Conservation (phyloP, 2,888 invertebrate genomes). For the Norana najaformis region DNA sequence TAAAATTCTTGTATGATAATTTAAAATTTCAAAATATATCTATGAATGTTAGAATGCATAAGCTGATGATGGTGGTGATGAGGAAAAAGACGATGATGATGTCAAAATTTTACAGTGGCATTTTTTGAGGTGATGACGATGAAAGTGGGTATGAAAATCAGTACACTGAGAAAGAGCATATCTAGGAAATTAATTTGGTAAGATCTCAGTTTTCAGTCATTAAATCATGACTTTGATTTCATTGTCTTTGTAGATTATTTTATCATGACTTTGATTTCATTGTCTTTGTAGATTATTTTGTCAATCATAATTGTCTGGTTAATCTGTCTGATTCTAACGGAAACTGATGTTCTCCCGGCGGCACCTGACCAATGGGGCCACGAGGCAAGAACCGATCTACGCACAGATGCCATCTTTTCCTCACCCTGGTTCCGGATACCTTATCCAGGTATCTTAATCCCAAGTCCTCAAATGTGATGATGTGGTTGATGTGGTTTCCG, state of each 20-base stretch:
- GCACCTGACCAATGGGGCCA: conserved; percentile 58
- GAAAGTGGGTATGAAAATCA: background rate
- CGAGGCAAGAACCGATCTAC: conserved; percentile 57
- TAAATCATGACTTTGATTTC: background rate
- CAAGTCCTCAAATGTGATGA: background rate
- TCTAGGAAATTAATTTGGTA: background rate
- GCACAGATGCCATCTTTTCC: conserved; percentile 48
- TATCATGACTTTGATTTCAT: background rate
- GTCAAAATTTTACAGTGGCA: background rate
- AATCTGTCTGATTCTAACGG: conserved; percentile 57
- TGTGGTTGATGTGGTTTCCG: background rate
- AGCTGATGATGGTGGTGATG: background rate
- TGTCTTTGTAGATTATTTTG: conserved; percentile 50
- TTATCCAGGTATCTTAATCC: conserved; percentile 65
- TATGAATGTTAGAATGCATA: background rate
- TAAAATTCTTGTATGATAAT: too few species aligned
- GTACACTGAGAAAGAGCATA: background rate
- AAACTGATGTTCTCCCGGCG: conserved; percentile 61
- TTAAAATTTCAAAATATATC: too few species aligned
- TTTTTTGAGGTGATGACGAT: background rate
- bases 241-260: conserved; percentile 46
- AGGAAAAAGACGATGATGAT: background rate
- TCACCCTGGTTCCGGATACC: conserved; percentile 61
- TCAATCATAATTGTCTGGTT: conserved; percentile 52
- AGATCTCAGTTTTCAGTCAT: background rate